A percentile compares a stretch with the other conserved stretches of the same genome.
phyloP scores from a whole-genome alignment of 2,113 vertebrate species.

The Carettochelys insculpta region DNA sequence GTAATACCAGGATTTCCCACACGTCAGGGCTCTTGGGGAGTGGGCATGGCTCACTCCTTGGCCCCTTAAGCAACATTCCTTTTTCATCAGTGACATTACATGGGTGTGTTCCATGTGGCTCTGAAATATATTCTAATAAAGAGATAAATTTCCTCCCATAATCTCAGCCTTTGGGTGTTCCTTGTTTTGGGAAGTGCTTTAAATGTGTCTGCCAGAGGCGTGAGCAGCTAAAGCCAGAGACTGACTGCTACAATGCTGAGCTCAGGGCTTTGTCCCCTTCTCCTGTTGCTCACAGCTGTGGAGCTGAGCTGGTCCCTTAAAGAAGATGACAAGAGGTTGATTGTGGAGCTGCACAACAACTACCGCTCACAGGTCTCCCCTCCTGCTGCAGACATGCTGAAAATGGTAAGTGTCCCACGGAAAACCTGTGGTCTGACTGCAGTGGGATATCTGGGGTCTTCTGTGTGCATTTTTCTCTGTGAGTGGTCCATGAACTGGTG shows the following conservation, averaged over 20 bases:
- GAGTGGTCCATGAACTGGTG: too few relatives aligned
- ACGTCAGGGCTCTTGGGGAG: neutral
- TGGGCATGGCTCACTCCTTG: neutral
- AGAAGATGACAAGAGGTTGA: constrained; percentile 62
- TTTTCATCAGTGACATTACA: constrained; percentile 22
- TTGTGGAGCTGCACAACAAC: constrained; percentile 75
- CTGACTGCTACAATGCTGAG: constrained; percentile 70
- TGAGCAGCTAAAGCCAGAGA: constrained; percentile 65
- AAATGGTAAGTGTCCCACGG: constrained; percentile 72
- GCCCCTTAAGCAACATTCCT: constrained; percentile 2
- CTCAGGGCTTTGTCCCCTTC: constrained; percentile 35
- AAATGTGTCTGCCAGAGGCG: constrained; percentile 75
- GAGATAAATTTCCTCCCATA: constrained; percentile 58
- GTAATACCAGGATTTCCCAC: neutral
- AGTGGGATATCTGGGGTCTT: neutral
- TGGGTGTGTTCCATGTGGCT: constrained; percentile 59
- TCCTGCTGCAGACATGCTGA: constrained; percentile 73
- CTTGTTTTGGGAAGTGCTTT: constrained; percentile 76
- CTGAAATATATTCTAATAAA: constrained; percentile 34
- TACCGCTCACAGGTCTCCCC: constrained; percentile 74
- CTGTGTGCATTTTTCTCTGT: too few relatives aligned
- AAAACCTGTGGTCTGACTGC: neutral
- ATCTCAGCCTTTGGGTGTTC: constrained; percentile 77
- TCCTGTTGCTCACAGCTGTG: constrained; percentile 63
- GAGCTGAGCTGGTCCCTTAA: constrained; percentile 57